Evolutionary conservation across 2,888 invertebrate species (phyloP).

Genomic region (Nipponacmea schrenckii): DNA sequence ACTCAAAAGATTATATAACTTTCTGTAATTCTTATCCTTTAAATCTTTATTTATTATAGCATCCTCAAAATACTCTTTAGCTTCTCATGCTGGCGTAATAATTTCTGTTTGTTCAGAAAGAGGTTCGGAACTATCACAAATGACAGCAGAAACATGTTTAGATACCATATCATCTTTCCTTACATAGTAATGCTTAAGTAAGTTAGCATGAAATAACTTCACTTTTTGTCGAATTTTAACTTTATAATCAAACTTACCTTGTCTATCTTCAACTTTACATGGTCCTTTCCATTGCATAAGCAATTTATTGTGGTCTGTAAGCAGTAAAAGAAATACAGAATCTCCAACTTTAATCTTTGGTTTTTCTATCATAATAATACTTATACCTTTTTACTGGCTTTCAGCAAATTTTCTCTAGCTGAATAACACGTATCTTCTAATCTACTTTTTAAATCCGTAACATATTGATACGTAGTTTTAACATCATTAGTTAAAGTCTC

Average conservation of each 20-base stretch:
- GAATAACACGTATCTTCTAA: slow-evolving; percentile 21
- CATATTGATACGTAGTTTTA: slow-evolving; percentile 10
- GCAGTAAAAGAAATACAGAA: slow-evolving; percentile 31
- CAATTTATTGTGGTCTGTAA: slow-evolving; percentile 30
- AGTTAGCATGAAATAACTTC: background rate
- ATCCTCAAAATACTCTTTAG: background rate
- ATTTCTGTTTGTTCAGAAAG: background rate
- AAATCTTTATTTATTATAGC: background rate
- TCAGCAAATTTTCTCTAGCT: slow-evolving; percentile 23
- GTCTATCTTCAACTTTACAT: slow-evolving; percentile 18
- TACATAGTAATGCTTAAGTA: background rate
- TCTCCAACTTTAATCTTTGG: slow-evolving; percentile 24
- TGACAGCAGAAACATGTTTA: background rate
- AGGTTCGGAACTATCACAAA: background rate
- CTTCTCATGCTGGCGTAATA: background rate
- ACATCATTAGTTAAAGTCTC: too few species aligned
- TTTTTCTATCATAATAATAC: slow-evolving; percentile 26
- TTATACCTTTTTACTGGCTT: slow-evolving; percentile 10
- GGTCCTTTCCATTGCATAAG: slow-evolving; percentile 33
- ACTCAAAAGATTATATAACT: background rate
- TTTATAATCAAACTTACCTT: slow-evolving; percentile 1
- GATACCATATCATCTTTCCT: background rate
- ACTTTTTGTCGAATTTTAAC: background rate
- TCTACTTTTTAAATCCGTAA: slow-evolving; percentile 13
- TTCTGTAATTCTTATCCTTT: too few species aligned